These are phyloP conservation scores for Oxyteleia sp. DNA, from an alignment of 2,888 invertebrate species.

Conservation along the genomic window DNA sequence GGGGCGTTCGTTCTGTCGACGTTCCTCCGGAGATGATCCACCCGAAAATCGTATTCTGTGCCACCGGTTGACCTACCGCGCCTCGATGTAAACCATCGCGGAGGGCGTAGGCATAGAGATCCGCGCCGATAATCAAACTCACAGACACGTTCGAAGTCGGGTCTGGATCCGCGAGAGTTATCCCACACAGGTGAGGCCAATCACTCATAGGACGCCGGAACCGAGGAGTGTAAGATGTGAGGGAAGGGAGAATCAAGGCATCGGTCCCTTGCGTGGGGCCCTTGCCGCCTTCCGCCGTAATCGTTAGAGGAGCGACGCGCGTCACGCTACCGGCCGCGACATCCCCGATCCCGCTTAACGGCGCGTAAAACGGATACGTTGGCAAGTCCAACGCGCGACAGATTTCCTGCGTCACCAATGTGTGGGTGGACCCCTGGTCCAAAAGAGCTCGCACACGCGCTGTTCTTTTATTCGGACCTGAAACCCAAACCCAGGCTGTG, in stretches of 20 bases:
- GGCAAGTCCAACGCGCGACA: background rate
- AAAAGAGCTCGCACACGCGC: background rate
- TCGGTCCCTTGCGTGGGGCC: background rate
- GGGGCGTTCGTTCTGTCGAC: background rate
- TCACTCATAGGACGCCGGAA: background rate
- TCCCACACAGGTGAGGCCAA: conserved; percentile 35
- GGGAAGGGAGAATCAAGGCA: background rate
- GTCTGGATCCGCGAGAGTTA: conserved; percentile 30
- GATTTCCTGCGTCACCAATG: background rate
- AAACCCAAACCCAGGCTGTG: too few relatives aligned
- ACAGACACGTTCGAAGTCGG: background rate
- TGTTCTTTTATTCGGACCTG: too few relatives aligned
- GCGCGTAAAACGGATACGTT: background rate
- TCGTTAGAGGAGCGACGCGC: background rate
- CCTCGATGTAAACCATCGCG: background rate
- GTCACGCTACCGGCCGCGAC: background rate
- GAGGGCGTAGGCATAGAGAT: conserved; percentile 1
- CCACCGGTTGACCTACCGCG: background rate
- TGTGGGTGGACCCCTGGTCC: background rate
- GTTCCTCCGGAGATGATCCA: background rate
- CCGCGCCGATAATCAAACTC: background rate
- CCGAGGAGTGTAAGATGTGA: background rate
- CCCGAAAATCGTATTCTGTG: background rate
- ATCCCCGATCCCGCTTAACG: background rate
- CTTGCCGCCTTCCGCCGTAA: background rate